A percentile compares a stretch with the other conserved stretches of the same genome.
These are phyloP conservation scores for Lamprologus speciosus DNA, from an alignment of 2,113 vertebrate genomes.

Conservation along the genomic window DNA sequence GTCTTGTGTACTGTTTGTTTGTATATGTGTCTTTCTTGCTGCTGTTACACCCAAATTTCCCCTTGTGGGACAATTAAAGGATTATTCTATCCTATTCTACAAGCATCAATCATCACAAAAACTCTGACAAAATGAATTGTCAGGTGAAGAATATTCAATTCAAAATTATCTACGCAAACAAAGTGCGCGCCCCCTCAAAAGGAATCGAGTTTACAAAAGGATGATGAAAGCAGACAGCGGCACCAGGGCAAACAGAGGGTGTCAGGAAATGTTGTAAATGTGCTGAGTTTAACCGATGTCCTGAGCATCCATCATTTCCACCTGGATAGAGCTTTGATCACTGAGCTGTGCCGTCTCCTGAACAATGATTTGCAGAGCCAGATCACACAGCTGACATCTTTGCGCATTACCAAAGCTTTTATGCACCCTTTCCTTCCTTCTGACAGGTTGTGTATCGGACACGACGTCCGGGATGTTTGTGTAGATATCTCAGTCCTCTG, in stretches of 20 bases:
- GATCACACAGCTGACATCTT: conserved; percentile 4
- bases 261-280: conserved; percentile 30
- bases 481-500: neutral
- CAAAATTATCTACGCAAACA: conserved; percentile 1
- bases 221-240: conserved; percentile 5
- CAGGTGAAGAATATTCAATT: neutral
- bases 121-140: neutral
- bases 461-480: neutral
- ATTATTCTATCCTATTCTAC: neutral
- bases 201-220: neutral
- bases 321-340: conserved; percentile 40
- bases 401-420: neutral
- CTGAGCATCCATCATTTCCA: conserved; percentile 51
- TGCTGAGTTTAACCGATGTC: conserved; percentile 36
- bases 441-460: neutral
- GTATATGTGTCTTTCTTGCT: neutral
- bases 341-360: conserved; percentile 13
- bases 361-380: conserved; percentile 28
- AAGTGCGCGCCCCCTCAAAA: neutral
- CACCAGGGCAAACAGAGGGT: neutral
- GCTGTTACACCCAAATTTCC: neutral
- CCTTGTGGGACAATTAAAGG: neutral
- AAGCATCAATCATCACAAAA: neutral
- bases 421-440: neutral
- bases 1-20: neutral